Evolutionary conservation across 1,140 invertebrate species (phyloP).

Genomic region (Platyura marginata): DNA sequence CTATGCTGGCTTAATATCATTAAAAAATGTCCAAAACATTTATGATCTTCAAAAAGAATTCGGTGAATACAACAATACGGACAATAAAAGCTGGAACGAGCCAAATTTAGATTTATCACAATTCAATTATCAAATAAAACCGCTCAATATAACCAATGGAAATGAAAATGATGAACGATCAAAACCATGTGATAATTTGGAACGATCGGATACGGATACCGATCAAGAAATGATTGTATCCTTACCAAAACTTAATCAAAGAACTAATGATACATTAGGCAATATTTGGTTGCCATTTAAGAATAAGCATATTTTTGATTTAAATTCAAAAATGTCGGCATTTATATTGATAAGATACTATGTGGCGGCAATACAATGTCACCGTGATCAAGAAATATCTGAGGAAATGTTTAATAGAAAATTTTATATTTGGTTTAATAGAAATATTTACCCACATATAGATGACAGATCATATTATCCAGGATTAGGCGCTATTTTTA

Average conservation of each 20-base stretch:
- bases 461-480: conserved; percentile 19
- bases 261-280: conserved; percentile 9
- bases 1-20: conserved; percentile 16
- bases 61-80: conserved; percentile 14
- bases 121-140: conserved; percentile 3
- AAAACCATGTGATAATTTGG: background rate
- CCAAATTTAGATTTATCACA: conserved; percentile 9
- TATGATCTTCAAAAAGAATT: conserved; percentile 12
- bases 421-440: conserved; percentile 14
- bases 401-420: conserved; percentile 11
- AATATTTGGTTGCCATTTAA: conserved; percentile 19
- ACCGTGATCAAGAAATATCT: conserved; percentile 13
- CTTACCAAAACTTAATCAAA: conserved; percentile 11
- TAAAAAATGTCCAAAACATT: conserved; percentile 11
- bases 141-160: background rate
- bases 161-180: no score
- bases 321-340: conserved; percentile 10
- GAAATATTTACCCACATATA: conserved; percentile 13
- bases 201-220: background rate
- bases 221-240: conserved; percentile 13
- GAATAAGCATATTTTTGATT: conserved; percentile 15
- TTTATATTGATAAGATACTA: conserved; percentile 16
- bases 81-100: conserved; percentile 17
- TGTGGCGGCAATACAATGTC: conserved; percentile 12
- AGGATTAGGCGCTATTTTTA: conserved; percentile 16